phyloP scores from a whole-genome alignment of 1,140 invertebrate genomes.

The Lucilia cuprina region DNA sequence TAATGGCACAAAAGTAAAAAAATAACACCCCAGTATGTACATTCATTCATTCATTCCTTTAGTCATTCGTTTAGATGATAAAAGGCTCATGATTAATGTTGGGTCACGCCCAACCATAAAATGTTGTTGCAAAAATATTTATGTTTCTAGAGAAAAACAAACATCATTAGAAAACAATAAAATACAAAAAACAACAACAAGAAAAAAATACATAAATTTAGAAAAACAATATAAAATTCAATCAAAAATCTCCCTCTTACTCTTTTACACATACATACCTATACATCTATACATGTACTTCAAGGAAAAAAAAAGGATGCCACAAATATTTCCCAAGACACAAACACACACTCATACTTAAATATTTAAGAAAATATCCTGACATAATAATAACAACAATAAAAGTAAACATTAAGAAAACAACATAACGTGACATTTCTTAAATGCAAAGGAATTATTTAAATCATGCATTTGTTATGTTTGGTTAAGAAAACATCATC shows the following conservation, averaged over 20 bases:
- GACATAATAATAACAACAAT: not conserved
- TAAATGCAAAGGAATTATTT: constrained; percentile 15
- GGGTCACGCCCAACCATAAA: constrained; percentile 32
- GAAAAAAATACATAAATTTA: not conserved
- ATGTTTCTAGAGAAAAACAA: constrained; percentile 21
- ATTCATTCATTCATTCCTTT: not conserved
- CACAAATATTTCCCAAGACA: constrained; percentile 17
- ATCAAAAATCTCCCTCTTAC: not conserved
- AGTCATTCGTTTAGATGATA: constrained; percentile 1
- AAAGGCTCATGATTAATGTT: constrained; percentile 28
- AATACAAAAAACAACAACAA: constrained; percentile 4
- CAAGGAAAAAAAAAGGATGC: not conserved
- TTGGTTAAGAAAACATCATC: not conserved
- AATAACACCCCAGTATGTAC: not conserved
- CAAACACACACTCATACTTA: not conserved
- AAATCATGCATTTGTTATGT: not conserved
- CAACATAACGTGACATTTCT: constrained; percentile 18
- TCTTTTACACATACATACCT: not conserved
- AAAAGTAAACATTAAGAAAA: not conserved
- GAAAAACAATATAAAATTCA: constrained; percentile 6
- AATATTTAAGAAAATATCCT: not conserved
- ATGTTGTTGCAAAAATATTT: constrained; percentile 28
- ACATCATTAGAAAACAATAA: constrained; percentile 35
- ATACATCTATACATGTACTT: not conserved
- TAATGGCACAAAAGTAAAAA: not conserved